Evolutionary conservation across 2,888 invertebrate species (phyloP), one percentile per base, ranked within the genome.

Genomic region (Eurytoma adleriae): DNA sequence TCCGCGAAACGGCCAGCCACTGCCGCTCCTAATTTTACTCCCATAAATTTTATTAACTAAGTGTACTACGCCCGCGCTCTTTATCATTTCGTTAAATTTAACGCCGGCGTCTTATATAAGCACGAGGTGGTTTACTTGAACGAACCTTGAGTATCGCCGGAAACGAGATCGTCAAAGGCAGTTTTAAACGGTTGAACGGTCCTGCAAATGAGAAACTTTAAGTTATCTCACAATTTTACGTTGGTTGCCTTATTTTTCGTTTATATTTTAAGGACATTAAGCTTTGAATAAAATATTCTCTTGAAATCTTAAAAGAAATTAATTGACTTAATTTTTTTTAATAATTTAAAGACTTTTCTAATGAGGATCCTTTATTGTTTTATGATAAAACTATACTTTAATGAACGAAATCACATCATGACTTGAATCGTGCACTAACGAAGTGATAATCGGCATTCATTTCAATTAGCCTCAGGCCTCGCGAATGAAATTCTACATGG

Each of bases 171-270:
- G 77, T 70, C 70, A 77, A 50, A 71, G 72, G 5, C 56, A 71
- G 18, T 64, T 70, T 40, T 24, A 64, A 62, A 40, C 70, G 40
- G 40, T 40, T 12, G 13, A 59, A 78, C 57, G 18, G 14, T 14
- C 24, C 48, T 18, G 16, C 24, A 57, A n/a, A 14, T 56, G 14
- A 20, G 62, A 18, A 52, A 61, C 52, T 66, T n/a, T 0, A 52
- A 59, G 67, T 59, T 68, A 78, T 73, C 59, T 73, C 72, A 61
- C 67, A 78, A 67, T 24, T 54, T 24, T 72, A 78, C 10, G 59
- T n/a, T 67, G n/a, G 73, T 73, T 52, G 54, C 30, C 40, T 68
- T 30, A 57, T 48, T 48, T 24, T 66, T 40, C 57, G 40, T 40
- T 1, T 10, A 10, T 40, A 7, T 7, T 40, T 40, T 1, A 5